These are phyloP conservation scores for Apaloderma vittatum DNA, from an alignment of 2,113 vertebrate genomes.

Conservation along the genomic window DNA sequence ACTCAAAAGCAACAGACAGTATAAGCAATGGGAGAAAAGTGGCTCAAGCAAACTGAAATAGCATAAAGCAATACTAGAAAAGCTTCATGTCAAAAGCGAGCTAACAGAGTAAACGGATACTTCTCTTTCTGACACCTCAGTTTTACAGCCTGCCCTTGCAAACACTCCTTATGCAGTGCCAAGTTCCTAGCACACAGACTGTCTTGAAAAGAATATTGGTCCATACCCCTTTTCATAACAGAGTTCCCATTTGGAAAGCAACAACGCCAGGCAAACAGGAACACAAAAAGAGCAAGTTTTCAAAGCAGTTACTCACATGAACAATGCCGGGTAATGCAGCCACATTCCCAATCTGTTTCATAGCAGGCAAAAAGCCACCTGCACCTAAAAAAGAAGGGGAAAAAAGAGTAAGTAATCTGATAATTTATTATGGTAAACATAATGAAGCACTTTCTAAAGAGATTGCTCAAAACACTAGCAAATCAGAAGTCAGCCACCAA, in stretches of 20 bases:
- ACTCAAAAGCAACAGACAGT: neutral
- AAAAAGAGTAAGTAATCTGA: neutral
- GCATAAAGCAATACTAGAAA: neutral
- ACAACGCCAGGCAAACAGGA: neutral
- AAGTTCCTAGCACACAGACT: neutral
- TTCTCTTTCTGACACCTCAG: neutral
- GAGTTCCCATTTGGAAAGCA: neutral
- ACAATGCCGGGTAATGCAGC: constrained; percentile 95
- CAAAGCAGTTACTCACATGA: constrained; percentile 84
- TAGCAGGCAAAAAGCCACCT: constrained; percentile 95
- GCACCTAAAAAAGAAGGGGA: constrained; percentile 76
- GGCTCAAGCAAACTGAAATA: neutral
- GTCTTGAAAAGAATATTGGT: neutral
- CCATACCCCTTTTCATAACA: rapidly evolving
- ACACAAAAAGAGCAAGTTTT: neutral
- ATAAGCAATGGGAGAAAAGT: neutral
- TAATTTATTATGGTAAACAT: neutral
- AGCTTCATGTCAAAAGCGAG: neutral
- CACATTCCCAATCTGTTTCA: constrained; percentile 99
- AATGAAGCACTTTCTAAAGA: neutral
- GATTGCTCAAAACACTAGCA: neutral
- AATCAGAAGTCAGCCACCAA: neutral
- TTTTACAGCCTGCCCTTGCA: neutral
- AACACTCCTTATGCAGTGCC: neutral
- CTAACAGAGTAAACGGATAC: neutral